Base-by-base conservation (phyloP, 2,888 invertebrate species). In the Drosophila neutralis region DNA sequence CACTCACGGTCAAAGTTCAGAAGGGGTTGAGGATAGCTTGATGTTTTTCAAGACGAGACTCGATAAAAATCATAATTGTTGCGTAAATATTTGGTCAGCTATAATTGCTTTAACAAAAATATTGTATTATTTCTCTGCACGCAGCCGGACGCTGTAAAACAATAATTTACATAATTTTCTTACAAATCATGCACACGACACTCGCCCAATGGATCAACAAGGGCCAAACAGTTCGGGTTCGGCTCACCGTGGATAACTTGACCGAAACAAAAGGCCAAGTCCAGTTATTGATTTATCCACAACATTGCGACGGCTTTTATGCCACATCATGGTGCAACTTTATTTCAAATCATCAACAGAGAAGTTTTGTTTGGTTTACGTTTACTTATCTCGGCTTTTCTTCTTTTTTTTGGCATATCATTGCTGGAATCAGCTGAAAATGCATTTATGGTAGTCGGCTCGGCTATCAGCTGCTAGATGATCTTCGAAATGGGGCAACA, bases 41-140 rank as follows among this genome's bases (percentile, higher is more conserved):
- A 21, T 21, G 21, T 8, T 15, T 21, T 29, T 38, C 15, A 10
- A 63, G 58, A 36, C 54, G 36, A 24, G 18, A 6, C 35, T 53
- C 38, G 79, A 83, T 87, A 75, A 69, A 82, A 81, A 86, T 88
- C 82, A 88, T 88, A 83, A 90, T 89, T 87, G 86, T 87, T 87
- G 73, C 87, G 89, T 87, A 83, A 83, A 90, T 86, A 90, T 87
- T 87, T 90, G 89, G 87, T 82, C 83, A 90, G 80, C 71, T 80
- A 73, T 87, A 90, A 90, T 88, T 87, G 82, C 87, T 83, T 74
- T 73, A 88, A 80, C 80, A 85, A 77, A 86, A 83, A 83, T 76
- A 78, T 70, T 76, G 54, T 69, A 78, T 72, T 78, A 68, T 73
- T 53, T 64, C 67, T 56, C 62, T 52, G 65, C 67, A 74, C 76